Percentiles rank a stretch among this genome's conserved stretches.
phyloP scores from a whole-genome alignment of 2,113 vertebrate species.

The Caretta caretta region DNA sequence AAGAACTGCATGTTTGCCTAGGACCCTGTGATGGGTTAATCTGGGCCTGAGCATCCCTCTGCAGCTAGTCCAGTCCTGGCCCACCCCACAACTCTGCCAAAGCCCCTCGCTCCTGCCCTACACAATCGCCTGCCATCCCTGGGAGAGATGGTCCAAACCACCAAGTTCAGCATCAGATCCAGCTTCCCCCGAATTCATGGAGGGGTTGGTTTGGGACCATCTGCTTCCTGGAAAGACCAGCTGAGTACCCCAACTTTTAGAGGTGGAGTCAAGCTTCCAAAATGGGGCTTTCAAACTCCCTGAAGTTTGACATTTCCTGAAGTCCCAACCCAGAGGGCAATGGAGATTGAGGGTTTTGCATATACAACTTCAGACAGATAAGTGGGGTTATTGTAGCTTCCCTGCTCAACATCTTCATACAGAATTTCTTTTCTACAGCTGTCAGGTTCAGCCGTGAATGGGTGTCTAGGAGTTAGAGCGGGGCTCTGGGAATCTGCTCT shows the following conservation, averaged over 20 bases:
- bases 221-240: background rate
- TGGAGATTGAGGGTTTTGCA: background rate
- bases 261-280: background rate
- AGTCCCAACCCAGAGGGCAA: background rate
- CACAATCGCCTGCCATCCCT: background rate
- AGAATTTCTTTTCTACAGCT: background rate
- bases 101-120: background rate
- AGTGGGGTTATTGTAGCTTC: background rate
- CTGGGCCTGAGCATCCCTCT: background rate
- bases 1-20: background rate
- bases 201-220: background rate
- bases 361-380: background rate
- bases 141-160: background rate
- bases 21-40: background rate
- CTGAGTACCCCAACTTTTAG: background rate
- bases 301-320: background rate
- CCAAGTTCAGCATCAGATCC: background rate
- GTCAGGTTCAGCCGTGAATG: background rate
- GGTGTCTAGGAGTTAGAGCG: background rate
- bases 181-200: background rate
- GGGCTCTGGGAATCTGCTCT: background rate
- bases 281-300: background rate
- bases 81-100: background rate
- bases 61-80: background rate
- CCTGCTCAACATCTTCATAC: background rate